These are phyloP conservation scores for Bombus ignitus DNA, from an alignment of 1,140 invertebrate genomes.

Conservation along the genomic window DNA sequence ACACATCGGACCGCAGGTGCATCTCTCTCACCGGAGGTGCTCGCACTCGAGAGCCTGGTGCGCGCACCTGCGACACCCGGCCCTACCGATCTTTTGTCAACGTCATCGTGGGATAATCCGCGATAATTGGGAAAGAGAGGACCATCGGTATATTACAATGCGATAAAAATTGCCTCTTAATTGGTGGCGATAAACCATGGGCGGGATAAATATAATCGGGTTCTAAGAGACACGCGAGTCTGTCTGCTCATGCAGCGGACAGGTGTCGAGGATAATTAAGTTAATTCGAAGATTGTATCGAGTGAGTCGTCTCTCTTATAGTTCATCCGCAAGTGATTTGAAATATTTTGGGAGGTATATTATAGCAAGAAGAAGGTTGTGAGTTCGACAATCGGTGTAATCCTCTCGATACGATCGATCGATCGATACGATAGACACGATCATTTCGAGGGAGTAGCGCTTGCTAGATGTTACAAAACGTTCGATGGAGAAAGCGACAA, in stretches of 20 bases:
- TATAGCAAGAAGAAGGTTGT: neutral
- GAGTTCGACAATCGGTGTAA: neutral
- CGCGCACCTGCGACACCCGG: slow-evolving; percentile 41
- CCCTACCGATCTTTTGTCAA: slow-evolving; percentile 58
- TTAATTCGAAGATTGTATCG: slow-evolving; percentile 10
- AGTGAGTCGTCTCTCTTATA: neutral
- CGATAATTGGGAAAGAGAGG: neutral
- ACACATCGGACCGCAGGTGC: slow-evolving; percentile 58
- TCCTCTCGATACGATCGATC: neutral
- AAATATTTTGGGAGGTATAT: neutral
- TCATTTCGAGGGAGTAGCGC: neutral
- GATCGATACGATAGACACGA: neutral
- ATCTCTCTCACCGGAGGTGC: slow-evolving; percentile 22
- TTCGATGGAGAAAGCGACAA: slow-evolving; percentile 58
- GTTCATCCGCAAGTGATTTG: neutral
- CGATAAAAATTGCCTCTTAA: slow-evolving; percentile 41
- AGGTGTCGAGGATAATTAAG: slow-evolving; percentile 60
- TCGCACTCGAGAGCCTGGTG: neutral
- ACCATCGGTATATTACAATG: neutral
- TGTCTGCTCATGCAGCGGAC: slow-evolving; percentile 11
- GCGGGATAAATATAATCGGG: neutral
- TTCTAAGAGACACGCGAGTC: slow-evolving; percentile 25
- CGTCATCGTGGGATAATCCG: slow-evolving; percentile 44
- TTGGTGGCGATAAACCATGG: slow-evolving; percentile 22
- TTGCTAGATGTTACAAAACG: slow-evolving; percentile 2